Base-by-base conservation (phyloP, 92 coral and sea anemone genomes). In the Parazoanthus darwini region DNA sequence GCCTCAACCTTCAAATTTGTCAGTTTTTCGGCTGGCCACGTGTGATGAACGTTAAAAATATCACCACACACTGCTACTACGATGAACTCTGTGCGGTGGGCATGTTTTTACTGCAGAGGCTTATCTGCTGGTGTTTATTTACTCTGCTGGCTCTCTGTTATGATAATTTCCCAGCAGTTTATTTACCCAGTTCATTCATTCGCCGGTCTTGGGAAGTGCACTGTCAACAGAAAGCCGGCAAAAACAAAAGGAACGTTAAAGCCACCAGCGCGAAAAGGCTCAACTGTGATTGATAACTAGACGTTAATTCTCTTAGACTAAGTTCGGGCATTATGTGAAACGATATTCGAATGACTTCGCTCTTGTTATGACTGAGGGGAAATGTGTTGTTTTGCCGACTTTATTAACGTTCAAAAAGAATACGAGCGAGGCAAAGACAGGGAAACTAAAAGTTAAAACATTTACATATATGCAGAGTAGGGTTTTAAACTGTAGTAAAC, bases 101-200 rank as follows among this genome's bases (percentile, higher is more conserved):
- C 16, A 26, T 73, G 77, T 73, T 73, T 33, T 33, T 25, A 26
- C 43, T 37, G 43, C 74, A 29, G 74, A 33, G 37, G 42, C 20
- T 73, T 9, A 6, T 26, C 22, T 6, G 67, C 38, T 35, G 1
- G 33, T 43, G 82, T 79, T 79, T 79, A 29, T 79, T 79, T 46
- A 79, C 82, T 44, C 36, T 79, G 82, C 63, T 20, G 39, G 15
- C 65, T 79, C 65, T 13, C 36, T 78, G 36, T 82, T 82, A 82
- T 82, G 86, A 23, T 42, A 82, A 67, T 82, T 68, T 82, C 14
- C 50, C 39, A 16, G 15, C 16, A 66, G 39, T 66, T 68, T 82
- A 48, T 82, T 82, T 68, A 48, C 6, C 48, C 75, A 43, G 38
- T 67, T 29, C 86, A 82, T 82, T 82, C 67, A 82, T 82, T 59